These are phyloP conservation scores for Leiothrix lutea DNA, from an alignment of 2,113 vertebrate species.

Conservation along the genomic window DNA sequence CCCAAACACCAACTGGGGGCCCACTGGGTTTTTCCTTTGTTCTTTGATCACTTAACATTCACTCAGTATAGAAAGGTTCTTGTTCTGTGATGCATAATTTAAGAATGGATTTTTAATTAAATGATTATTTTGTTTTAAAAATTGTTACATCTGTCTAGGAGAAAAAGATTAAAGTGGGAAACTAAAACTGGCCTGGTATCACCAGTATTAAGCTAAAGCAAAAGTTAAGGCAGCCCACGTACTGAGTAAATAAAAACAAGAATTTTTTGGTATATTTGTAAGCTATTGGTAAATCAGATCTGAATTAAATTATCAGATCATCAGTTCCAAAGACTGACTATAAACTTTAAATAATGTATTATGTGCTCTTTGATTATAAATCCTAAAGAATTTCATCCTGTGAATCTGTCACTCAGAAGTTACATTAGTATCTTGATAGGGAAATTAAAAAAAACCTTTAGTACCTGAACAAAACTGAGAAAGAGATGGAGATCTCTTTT, in stretches of 20 bases:
- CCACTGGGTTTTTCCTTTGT: not conserved
- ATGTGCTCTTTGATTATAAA: not conserved
- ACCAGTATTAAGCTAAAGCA: not conserved
- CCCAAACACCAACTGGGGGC: not conserved
- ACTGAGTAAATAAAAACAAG: not conserved
- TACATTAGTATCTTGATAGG: not conserved
- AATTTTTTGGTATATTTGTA: not conserved
- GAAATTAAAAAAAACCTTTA: not conserved
- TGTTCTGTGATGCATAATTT: not conserved
- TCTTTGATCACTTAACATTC: not conserved
- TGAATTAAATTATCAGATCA: too few relatives aligned
- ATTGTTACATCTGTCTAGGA: not conserved
- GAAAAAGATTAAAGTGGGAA: not conserved
- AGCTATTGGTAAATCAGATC: not conserved
- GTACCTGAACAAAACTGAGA: not conserved
- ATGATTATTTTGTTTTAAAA: not conserved
- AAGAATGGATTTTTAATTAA: not conserved
- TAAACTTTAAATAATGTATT: not conserved
- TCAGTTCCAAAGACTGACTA: not conserved
- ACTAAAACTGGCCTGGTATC: not conserved
- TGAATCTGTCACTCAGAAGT: not conserved
- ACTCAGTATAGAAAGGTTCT: not conserved
- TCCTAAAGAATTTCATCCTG: not conserved
- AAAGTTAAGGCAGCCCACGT: not conserved
- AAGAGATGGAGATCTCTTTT: not conserved